Percentiles rank a stretch among this genome's conserved stretches.
Conservation (phyloP, 2,888 invertebrate species). For the Achlya flavicornis region DNA sequence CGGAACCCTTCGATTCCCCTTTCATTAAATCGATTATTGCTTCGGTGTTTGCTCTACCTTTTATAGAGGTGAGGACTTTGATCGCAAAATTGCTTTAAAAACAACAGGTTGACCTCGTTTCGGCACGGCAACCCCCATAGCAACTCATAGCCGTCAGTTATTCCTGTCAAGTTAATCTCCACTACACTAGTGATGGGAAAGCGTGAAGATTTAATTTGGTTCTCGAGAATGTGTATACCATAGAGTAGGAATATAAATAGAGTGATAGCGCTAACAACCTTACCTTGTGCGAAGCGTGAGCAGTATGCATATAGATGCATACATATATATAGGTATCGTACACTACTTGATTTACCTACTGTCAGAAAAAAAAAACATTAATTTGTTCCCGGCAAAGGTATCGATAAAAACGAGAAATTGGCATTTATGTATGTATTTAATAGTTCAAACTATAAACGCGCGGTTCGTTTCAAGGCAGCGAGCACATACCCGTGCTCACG, state of each 20-base stretch:
- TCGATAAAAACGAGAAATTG: too few species aligned
- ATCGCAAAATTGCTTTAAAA: constrained; percentile 72
- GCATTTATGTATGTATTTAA: too few species aligned
- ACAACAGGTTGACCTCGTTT: constrained; percentile 60
- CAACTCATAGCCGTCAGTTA: constrained; percentile 31
- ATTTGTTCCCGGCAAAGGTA: too few species aligned
- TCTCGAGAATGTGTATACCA: neutral
- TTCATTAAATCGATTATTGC: constrained; percentile 78
- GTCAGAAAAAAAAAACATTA: too few species aligned
- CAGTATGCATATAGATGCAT: too few species aligned
- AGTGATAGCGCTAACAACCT: too few species aligned
- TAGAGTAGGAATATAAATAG: neutral
- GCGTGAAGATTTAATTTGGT: constrained; percentile 26
- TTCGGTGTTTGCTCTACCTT: constrained; percentile 66
- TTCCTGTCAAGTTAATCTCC: constrained; percentile 27
- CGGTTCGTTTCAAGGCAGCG: too few species aligned
- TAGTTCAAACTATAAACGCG: too few species aligned
- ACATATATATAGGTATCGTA: too few species aligned
- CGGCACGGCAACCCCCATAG: constrained; percentile 38
- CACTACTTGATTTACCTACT: too few species aligned
- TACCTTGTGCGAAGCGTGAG: too few species aligned
- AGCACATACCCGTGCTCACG: too few species aligned
- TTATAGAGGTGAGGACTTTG: constrained; percentile 69
- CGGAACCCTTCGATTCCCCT: constrained; percentile 71
- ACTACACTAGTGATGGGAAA: neutral